phyloP scores from a whole-genome alignment of 2,888 invertebrate genomes.

The Thyatira batis region DNA sequence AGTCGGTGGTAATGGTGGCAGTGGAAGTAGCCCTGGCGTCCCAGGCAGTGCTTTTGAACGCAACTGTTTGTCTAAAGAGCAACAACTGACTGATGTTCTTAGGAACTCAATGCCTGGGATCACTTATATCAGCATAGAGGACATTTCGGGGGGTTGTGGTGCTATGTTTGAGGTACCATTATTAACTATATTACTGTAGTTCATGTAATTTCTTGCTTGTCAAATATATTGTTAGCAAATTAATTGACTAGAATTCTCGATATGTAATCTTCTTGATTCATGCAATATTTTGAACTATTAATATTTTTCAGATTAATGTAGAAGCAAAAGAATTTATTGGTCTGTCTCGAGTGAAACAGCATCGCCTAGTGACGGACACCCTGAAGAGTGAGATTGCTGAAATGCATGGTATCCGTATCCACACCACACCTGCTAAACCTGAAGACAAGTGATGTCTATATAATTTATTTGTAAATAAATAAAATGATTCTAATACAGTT shows the following conservation, averaged over 20 bases:
- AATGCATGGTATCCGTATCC: constrained; percentile 92
- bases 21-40: constrained; percentile 20
- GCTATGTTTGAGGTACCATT: constrained; percentile 89
- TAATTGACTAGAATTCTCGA: no score
- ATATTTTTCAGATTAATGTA: constrained; percentile 75
- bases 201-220: no score
- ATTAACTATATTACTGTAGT: no score
- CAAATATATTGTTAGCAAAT: no score
- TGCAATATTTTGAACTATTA: no score
- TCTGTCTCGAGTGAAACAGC: constrained; percentile 87
- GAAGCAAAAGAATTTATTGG: constrained; percentile 87
- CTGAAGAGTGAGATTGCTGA: constrained; percentile 89
- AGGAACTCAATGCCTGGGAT: constrained; percentile 83
- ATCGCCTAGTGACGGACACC: constrained; percentile 86
- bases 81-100: constrained; percentile 58
- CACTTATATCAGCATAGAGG: constrained; percentile 84
- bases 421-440: constrained; percentile 81
- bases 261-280: no score
- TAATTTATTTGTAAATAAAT: constrained; percentile 21
- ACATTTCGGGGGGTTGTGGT: constrained; percentile 91
- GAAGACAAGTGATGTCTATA: constrained; percentile 26
- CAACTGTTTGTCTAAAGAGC: constrained; percentile 63
- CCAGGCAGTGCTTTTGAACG: constrained; percentile 52
- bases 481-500: neutral
- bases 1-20: constrained; percentile 30